Percentiles rank a stretch among this genome's conserved stretches.
Evolutionary conservation across 1,140 invertebrate genomes (phyloP).

Genomic region (Hycleus cichorii): DNA sequence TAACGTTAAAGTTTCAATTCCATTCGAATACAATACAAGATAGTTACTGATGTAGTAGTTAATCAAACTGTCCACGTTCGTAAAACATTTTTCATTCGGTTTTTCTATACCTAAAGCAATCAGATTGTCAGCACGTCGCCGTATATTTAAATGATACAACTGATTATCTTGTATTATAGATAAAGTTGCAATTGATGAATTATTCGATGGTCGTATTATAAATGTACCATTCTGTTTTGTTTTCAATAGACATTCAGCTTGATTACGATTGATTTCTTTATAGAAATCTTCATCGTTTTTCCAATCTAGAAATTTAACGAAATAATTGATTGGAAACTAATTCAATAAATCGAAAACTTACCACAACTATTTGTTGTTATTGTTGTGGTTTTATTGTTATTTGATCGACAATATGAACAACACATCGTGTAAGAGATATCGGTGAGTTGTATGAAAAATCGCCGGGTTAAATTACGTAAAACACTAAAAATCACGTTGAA

Average conservation of each 20-base stretch:
- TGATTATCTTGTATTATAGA: slow-evolving; percentile 33
- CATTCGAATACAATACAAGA: slow-evolving; percentile 33
- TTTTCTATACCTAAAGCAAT: slow-evolving; percentile 35
- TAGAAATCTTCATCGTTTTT: slow-evolving; percentile 26
- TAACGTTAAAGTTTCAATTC: slow-evolving; percentile 26
- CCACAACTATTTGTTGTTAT: background rate
- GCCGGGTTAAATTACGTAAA: slow-evolving; percentile 18
- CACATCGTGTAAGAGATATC: slow-evolving; percentile 23
- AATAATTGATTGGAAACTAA: slow-evolving; percentile 4
- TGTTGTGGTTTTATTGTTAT: background rate
- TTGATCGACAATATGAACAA: slow-evolving; percentile 16
- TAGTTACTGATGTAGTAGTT: slow-evolving; percentile 40
- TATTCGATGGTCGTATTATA: slow-evolving; percentile 35
- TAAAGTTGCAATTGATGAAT: slow-evolving; percentile 29
- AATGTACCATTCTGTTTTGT: slow-evolving; percentile 36
- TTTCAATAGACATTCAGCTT: slow-evolving; percentile 30
- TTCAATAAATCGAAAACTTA: slow-evolving; percentile 14
- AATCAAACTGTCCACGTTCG: slow-evolving; percentile 33
- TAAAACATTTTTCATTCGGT: slow-evolving; percentile 34
- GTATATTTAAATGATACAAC: slow-evolving; percentile 36
- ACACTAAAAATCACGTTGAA: slow-evolving; percentile 25
- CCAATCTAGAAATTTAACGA: background rate
- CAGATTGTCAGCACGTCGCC: slow-evolving; percentile 27
- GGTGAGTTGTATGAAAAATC: slow-evolving; percentile 16
- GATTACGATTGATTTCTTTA: slow-evolving; percentile 31